Evolutionary conservation across 2,888 invertebrate genomes (phyloP), one percentile per base, ranked within the genome.

Genomic region (Metopia argyrocephala): DNA sequence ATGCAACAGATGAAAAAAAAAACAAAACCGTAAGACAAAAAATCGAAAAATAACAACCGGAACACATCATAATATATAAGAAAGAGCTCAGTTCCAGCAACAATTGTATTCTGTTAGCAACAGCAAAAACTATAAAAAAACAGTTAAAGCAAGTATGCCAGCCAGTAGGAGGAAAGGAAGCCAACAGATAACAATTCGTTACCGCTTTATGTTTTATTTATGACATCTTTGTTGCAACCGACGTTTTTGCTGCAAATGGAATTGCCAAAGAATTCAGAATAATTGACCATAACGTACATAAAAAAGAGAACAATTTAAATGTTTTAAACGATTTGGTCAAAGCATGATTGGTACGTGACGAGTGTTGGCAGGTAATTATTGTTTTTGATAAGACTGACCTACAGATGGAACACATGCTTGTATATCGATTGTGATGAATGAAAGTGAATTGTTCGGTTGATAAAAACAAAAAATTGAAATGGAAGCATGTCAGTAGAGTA

Each of bases 291-390:
- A 70, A 70, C n/a, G n/a, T n/a, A n/a, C n/a, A n/a, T n/a, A n/a
- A n/a, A n/a, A n/a, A n/a, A n/a, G n/a, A n/a, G 61, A 61, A 59
- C 66, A 69, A 20, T 76, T 56, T 15, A 75, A 76, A 76, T 76
- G 56, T 56, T 76, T 76, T 62, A 76, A 69, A 69, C 54, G 57
- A 76, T 46, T 38, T 69, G 68, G 23, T 62, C 45, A 62, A 54
- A 76, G 52, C 62, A 76, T 62, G 38, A 76, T 54, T 56, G 23
- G 50, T 68, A 75, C 45, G 65, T 48, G 52, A 61, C n/a, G 23
- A 28, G 45, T 66, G 50, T 20, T 68, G 66, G 62, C 56, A 57
- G 59, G 25, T 50, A 70, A 70, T 50, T 68, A 68, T 59, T 12
- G 18, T 61, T 62, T 54, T 20, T 66, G 65, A 76, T 68, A 62